Evolutionary conservation across 2,113 vertebrate genomes (phyloP), one percentile per base, ranked within the genome.

Genomic region (Myiopsitta monachus): DNA sequence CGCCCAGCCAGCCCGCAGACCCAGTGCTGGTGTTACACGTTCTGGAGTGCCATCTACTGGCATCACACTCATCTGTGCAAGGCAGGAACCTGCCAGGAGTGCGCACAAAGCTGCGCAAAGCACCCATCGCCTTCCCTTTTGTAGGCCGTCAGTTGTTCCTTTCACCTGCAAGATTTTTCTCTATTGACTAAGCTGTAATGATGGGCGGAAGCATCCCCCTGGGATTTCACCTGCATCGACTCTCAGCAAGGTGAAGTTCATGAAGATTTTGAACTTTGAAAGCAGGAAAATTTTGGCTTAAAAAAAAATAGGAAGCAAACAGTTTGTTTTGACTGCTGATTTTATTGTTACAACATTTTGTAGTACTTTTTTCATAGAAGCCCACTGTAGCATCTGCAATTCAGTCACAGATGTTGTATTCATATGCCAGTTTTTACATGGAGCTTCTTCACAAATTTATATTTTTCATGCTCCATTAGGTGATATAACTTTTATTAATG

Each of bases 11-110:
- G 33, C 14, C 22, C 4, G 22, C 57, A 15, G 22, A n/a, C 33
- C 57, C 33, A 23, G 57, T 2, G 14, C 57, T 5, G 59, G 10
- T 3, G 91, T 83, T 88, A 4, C n/a, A 4, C 74, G 27, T 91
- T 90, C 94, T 76, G 83, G 72, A 84, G 79, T 79, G 96, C 96
- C 96, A 96, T 61, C 96, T 96, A 9, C 94, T n/a, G 96, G 96
- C 94, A 44, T 66, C 36, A 38, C 49, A 54, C 61, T 83, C 51
- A 6, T 30, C 69, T 36, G 26, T 18, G 54, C 70, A 4, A 16
- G 54, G 41, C 47, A 7, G 49, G 15, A 28, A 6, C 23, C 18
- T 3, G 74, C 63, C 38, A 11, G 13, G 10, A 31, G 30, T 2
- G 9, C 36, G 83, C 62, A 6, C 57, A 12, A n/a, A 16, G 39